Base-by-base conservation (phyloP, 2,888 invertebrate species). In the Sarcophaga caerulescens region DNA sequence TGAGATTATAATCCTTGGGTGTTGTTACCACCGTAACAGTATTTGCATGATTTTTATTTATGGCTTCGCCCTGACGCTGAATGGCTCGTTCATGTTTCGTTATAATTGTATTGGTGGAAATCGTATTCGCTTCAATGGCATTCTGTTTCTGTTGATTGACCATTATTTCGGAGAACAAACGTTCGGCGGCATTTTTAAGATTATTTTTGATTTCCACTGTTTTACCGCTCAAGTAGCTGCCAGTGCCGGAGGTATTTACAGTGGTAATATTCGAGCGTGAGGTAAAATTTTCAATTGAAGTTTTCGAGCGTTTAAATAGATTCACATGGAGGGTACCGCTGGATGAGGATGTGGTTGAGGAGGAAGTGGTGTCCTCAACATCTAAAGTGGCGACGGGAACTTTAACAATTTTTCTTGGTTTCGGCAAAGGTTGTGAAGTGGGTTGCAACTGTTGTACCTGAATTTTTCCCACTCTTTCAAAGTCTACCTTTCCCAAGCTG, bases 201-300 rank as follows among this genome's bases (percentile, higher is more conserved):
- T 93, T 93, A 80, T 93, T 93, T 88, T 93, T 93, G 4, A 93
- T 89, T 88, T 93, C 93, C 21, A 91, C 90, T 0, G 92, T 92
- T 57, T 92, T 92, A 12, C 90, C 91, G 17, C 90, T 88, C 23
- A 92, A 87, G 66, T 89, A 91, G 71, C 90, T 88, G 57, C 89
- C 85, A 52, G 78, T 73, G n/a, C 79, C 60, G 11, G 73, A 80
- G 1, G 88, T 87, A 44, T 77, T 86, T 10, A 89, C 86, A 17
- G 88, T 88, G 10, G 87, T 89, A 52, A 88, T 85, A 74, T 87
- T 88, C 47, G 87, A 87, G 23, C 89, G 88, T 62, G 88, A 87
- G 63, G 89, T 88, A 68, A 90, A 89, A 81, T 89, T 90, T 73
- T 92, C 93, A 79, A 93, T 88, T 1, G 92, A 92, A 14, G 92